Evolutionary conservation across 2,113 vertebrate genomes (phyloP), one percentile per base, ranked within the genome.

Genomic region (Siphamia tubifer): DNA sequence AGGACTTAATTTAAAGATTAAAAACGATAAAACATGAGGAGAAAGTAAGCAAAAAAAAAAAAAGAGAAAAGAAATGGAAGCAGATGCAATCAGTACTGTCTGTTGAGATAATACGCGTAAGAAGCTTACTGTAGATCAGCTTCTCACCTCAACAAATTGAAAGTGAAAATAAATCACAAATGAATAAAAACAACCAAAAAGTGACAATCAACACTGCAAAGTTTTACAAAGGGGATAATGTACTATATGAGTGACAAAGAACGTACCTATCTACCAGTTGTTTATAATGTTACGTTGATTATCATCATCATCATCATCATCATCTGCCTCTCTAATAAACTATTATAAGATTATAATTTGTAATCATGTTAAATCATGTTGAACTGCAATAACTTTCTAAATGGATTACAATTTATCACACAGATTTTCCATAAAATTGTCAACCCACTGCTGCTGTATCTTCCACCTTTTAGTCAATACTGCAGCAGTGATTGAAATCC

Each of bases 381-480:
- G n/a, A 65, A 30, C 47, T 51, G 7, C 27, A 65, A 65, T 56
- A 48, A 39, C 36, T 51, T n/a, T 40, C n/a, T 5, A 17, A 52
- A n/a, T 42, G 17, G 44, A 56, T 65, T 66, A 23, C 19, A 6
- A 45, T 65, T 34, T 11, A 25, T 27, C 19, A 5, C 15, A 60
- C 15, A 49, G 13, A 58, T 73, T 71, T 47, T 5, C 19, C 2
- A 68, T 49, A 23, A 31, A 72, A 21, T 8, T 28, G 31, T 65
- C 49, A 53, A 49, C 7, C 23, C 7, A 43, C 23, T 4, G 35
- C 15, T 35, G 32, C 53, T 44, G 21, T 44, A 15, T 55, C 44
- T 12, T 32, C 39, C 21, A 21, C 31, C 34, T 38, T 10, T 2
- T 24, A 35, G 39, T 77, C 48, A 47, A 67, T 53, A 64, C 40